phyloP scores from a whole-genome alignment of 2,888 invertebrate genomes.

The Thumatha senex region DNA sequence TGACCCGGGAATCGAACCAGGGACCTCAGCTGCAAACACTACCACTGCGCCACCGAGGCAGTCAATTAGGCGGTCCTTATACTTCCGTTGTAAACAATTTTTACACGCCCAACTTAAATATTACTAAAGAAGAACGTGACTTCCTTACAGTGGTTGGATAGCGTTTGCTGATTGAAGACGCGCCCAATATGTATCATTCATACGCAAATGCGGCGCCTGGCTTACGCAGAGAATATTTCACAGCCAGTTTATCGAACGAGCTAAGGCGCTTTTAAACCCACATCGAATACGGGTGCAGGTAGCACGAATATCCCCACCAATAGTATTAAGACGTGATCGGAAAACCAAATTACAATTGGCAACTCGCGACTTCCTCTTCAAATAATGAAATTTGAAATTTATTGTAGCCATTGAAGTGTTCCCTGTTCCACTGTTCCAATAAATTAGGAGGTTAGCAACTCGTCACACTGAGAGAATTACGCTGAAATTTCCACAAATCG shows the following conservation, averaged over 20 bases:
- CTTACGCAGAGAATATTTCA: constrained; percentile 76
- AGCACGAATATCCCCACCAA: constrained; percentile 79
- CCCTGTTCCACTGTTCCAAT: constrained; percentile 64
- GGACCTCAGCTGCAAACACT: too few relatives aligned
- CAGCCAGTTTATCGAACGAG: constrained; percentile 79
- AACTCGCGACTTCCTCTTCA: constrained; percentile 78
- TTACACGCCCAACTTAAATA: too few relatives aligned
- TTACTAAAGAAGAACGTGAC: too few relatives aligned
- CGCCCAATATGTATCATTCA: constrained; percentile 75
- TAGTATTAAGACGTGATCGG: constrained; percentile 80
- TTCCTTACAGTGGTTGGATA: constrained; percentile 42
- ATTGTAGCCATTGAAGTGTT: constrained; percentile 69
- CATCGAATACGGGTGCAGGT: constrained; percentile 80
- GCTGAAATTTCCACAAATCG: constrained; percentile 45
- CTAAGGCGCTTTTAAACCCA: constrained; percentile 77
- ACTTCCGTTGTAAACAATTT: too few relatives aligned
- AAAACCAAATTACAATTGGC: constrained; percentile 74
- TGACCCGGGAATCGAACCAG: too few relatives aligned
- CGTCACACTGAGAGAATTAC: constrained; percentile 54
- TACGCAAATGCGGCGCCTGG: constrained; percentile 70
- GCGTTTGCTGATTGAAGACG: constrained; percentile 40
- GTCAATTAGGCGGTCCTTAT: too few relatives aligned
- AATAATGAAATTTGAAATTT: constrained; percentile 82
- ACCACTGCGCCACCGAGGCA: too few relatives aligned
- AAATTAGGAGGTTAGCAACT: constrained; percentile 54